Evolutionary conservation across 1,140 invertebrate species (phyloP).

Genomic region (Acarapis woodi): DNA sequence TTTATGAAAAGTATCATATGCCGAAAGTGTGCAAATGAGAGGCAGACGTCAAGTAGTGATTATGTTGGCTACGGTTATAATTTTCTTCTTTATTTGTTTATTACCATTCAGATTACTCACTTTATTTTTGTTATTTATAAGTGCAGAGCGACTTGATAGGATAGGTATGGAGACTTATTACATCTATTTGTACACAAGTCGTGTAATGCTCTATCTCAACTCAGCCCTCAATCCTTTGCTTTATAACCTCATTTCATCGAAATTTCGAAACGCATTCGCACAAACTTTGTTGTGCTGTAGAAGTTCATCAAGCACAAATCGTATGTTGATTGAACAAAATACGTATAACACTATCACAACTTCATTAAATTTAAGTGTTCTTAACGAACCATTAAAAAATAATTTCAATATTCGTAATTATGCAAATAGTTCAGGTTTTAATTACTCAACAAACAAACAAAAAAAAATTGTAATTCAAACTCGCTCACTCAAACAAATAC

Average conservation of each 20-base stretch:
- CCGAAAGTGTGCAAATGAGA: slow-evolving; percentile 11
- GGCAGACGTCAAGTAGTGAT: slow-evolving; percentile 29
- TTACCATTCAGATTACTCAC: slow-evolving; percentile 56
- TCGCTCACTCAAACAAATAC: too few relatives aligned
- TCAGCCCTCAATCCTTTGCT: slow-evolving; percentile 66
- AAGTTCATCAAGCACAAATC: too few relatives aligned
- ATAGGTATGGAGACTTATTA: slow-evolving; percentile 49
- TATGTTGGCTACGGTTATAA: slow-evolving; percentile 61
- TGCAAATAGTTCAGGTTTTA: too few relatives aligned
- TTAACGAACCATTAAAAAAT: too few relatives aligned
- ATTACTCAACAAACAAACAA: too few relatives aligned
- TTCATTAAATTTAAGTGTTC: too few relatives aligned
- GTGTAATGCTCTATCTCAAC: slow-evolving; percentile 59
- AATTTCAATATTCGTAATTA: too few relatives aligned
- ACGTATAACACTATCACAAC: slow-evolving; percentile 8
- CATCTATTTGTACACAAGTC: slow-evolving; percentile 49
- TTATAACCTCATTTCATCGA: slow-evolving; percentile 57
- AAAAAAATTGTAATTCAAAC: too few relatives aligned
- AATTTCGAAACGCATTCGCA: slow-evolving; percentile 48
- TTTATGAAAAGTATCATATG: neutral
- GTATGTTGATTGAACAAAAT: slow-evolving; percentile 5
- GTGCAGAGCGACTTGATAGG: slow-evolving; percentile 19
- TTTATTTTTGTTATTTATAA: slow-evolving; percentile 39
- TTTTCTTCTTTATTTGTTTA: slow-evolving; percentile 66
- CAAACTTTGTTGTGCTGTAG: slow-evolving; percentile 6